Evolutionary conservation across 2,797 vertebrate genomes (phyloP), one percentile per base, ranked within the genome.

Genomic region (Acestrorhynchus altus): DNA sequence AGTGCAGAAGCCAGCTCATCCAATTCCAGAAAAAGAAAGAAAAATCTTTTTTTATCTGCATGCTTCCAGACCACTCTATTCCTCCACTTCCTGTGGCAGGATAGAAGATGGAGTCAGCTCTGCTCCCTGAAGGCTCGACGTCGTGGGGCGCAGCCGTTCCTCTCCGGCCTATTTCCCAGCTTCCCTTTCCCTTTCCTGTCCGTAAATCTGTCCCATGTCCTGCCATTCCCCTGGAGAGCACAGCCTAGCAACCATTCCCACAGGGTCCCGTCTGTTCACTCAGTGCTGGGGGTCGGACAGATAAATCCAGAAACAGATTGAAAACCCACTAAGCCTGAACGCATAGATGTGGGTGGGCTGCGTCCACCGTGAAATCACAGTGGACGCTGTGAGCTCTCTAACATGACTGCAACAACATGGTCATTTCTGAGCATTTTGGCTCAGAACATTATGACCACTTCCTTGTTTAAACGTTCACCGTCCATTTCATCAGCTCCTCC

Each of bases 171-270:
- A 60, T 75, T 69, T 80, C 72, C 63, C 52, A 68, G 54, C 52
- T 77, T 72, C 72, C 65, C 51, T 56, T 77, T 78, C 80, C 78
- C 73, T 49, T 81, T 81, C 80, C 80, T 71, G 81, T 76, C 57
- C 28, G 70, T 56, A 82, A 80, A 76, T 70, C 51, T 70, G 72
- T 82, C 72, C 75, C 56, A 35, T 77, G 83, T 75, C 77, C 77
- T 72, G 28, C 47, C 42, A 52, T 59, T 81, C 49, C 76, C 64
- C 75, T 69, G 20, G 69, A 79, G 71, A 76, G 39, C 18, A 24
- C 35, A 56, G 26, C 28, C 49, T 22, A 51, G 49, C 18, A 47
- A 59, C 74, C 78, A 66, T 7, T 71, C 54, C 57, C 73, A 31
- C 73, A 71, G 70, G 67, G 68, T 51, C 49, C 52, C 5, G 0